Conservation (phyloP, 1,140 invertebrate genomes). For the Bombus pyrosoma region DNA sequence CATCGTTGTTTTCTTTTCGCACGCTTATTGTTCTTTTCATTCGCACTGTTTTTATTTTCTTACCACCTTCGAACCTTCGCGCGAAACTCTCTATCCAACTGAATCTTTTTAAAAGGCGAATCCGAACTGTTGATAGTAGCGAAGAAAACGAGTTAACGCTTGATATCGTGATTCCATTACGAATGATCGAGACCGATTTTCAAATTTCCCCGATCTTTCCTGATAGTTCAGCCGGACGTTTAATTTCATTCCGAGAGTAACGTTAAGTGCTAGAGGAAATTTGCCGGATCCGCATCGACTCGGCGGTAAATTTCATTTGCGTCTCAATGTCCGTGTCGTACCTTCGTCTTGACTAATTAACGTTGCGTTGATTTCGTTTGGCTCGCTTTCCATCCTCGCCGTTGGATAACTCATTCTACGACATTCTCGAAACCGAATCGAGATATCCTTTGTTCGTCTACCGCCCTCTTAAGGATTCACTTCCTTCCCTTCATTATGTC, state of each 20-base stretch:
- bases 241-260: slow-evolving; percentile 1
- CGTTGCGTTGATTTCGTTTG: slow-evolving; percentile 20
- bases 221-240: background rate
- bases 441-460: background rate
- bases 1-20: background rate
- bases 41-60: background rate
- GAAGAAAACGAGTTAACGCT: background rate
- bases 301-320: slow-evolving; percentile 32
- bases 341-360: slow-evolving; percentile 33
- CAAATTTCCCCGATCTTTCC: slow-evolving; percentile 5
- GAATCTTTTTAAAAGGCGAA: background rate
- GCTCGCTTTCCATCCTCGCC: background rate
- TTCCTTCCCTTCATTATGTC: background rate
- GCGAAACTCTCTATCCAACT: background rate
- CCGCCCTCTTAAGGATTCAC: background rate
- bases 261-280: background rate
- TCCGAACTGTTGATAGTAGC: background rate
- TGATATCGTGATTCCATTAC: background rate
- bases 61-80: background rate
- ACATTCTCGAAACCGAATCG: background rate
- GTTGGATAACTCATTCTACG: background rate
- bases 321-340: slow-evolving; percentile 17
- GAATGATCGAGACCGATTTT: background rate
- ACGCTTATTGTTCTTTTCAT: background rate
- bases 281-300: background rate